Evolutionary conservation across 2,888 invertebrate species (phyloP), one percentile per base, ranked within the genome.

Genomic region (Julus scanicus): DNA sequence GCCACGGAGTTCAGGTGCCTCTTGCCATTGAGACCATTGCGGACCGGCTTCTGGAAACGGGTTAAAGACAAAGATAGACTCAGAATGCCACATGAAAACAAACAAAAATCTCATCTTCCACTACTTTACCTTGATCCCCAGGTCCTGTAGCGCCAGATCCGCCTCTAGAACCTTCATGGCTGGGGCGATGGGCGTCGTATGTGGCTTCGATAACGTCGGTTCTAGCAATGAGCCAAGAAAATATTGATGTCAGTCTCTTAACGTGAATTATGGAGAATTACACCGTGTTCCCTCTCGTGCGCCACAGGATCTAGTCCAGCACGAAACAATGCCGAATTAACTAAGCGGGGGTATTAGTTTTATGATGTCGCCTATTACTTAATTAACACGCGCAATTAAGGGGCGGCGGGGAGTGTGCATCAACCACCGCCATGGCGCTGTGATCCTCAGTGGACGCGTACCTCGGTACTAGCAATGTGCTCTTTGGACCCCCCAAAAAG

Each of bases 101-200:
- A n/a, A n/a, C n/a, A n/a, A n/a, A n/a, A n/a, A 63, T n/a, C 63
- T 13, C 63, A n/a, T 17, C 15, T 53, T 53, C 63, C 63, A 2
- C 63, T 20, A 63, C 2, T 13, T 63, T n/a, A 63, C 63, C 63
- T 63, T 63, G 63, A 63, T n/a, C n/a, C 20, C 63, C n/a, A 63
- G 63, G 63, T 63, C 63, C 20, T 63, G 63, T 20, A 63, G 20
- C n/a, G 63, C 63, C 17, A 63, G 63, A n/a, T 63, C 63, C 20
- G 63, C 63, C 63, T 63, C 63, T 17, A 63, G 63, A 63, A n/a
- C 63, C 63, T 63, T 63, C 63, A 63, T 63, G 63, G 63, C 20
- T 8, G 11, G 2, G 4, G 20, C 63, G 63, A 63, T n/a, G 63
- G 63, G n/a, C 8, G 53, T 6, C 11, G 53, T 2, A 6, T 2